phyloP scores from a whole-genome alignment of 2,888 invertebrate species.

The Tetragonula carbonaria region DNA sequence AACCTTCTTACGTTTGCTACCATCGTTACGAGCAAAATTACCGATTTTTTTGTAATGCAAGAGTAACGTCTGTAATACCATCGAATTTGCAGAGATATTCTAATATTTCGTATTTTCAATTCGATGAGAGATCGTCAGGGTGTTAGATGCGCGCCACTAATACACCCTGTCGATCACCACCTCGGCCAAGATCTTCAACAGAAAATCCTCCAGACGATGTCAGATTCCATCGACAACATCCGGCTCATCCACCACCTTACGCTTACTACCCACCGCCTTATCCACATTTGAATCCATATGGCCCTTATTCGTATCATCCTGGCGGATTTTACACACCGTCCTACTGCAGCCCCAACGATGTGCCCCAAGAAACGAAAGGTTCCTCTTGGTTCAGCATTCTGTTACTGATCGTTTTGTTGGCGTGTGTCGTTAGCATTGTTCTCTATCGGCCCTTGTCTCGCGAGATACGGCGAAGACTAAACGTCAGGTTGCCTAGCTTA shows the following conservation, averaged over 20 bases:
- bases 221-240: conserved; percentile 36
- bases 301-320: conserved; percentile 54
- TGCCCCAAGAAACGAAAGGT: conserved; percentile 20
- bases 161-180: conserved; percentile 31
- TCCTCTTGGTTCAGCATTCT: conserved; percentile 45
- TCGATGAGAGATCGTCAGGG: conserved; percentile 1
- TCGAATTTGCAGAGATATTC: no score
- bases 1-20: conserved; percentile 26
- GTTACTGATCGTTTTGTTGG: conserved; percentile 51
- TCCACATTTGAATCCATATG: conserved; percentile 51
- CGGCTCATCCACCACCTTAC: conserved; percentile 45
- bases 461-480: conserved; percentile 52
- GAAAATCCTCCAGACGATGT: conserved; percentile 19
- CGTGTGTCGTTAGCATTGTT: conserved; percentile 28
- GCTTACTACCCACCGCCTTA: conserved; percentile 58
- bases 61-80: not conserved
- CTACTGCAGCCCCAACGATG: conserved; percentile 29
- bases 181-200: conserved; percentile 31
- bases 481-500: conserved; percentile 36
- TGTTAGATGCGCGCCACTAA: conserved; percentile 61
- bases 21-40: conserved; percentile 18
- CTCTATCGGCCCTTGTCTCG: conserved; percentile 48
- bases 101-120: not conserved
- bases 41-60: not conserved
- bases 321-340: conserved; percentile 42